Base-by-base conservation (phyloP, 2,888 invertebrate genomes). In the Drosophila vallismaia region DNA sequence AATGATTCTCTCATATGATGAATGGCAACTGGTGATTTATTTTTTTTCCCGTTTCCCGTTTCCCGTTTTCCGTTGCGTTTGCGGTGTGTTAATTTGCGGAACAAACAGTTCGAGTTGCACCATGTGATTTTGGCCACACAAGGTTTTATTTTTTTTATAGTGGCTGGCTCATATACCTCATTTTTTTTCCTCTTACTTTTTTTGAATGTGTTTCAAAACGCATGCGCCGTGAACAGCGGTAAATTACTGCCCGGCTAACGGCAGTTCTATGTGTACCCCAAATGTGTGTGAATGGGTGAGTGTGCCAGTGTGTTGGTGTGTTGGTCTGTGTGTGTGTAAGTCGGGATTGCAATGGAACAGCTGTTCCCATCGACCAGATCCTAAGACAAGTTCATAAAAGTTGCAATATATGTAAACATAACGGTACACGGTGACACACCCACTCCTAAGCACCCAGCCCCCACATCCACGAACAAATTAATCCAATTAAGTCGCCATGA, bases 301-400 rank as follows among this genome's bases (percentile, higher is more conserved):
- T 53, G 36, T 53, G 14, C 10, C 19, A 28, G 19, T 55, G 54
- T 54, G 38, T 51, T 29, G 33, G 44, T 57, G 40, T 68, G 54
- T 59, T 42, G 52, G 36, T 66, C 40, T 40, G 33, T 33, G 29
- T 33, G 42, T 12, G 42, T 50, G 29, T 53, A 28, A 40, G 53
- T 42, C 10, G 29, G 19, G 19, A 36, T 31, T 71, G 55, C 66
- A 72, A 14, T 56, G 48, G 42, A 71, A 71, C 71, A 71, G 71
- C 71, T 71, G 71, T 58, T 71, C 68, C 14, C 33, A 38, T 38
- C 62, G n/a, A 45, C 53, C 45, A 60, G 31, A 31, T 38, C 36
- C 12, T 38, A 52, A 64, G 33, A 28, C 36, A 36, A 36, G 36
- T 36, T 36, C 36, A 36, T 36, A 36, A 36, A 36, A 36, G 14